Conservation (phyloP, 2,797 vertebrate species). For the Gila robusta region DNA sequence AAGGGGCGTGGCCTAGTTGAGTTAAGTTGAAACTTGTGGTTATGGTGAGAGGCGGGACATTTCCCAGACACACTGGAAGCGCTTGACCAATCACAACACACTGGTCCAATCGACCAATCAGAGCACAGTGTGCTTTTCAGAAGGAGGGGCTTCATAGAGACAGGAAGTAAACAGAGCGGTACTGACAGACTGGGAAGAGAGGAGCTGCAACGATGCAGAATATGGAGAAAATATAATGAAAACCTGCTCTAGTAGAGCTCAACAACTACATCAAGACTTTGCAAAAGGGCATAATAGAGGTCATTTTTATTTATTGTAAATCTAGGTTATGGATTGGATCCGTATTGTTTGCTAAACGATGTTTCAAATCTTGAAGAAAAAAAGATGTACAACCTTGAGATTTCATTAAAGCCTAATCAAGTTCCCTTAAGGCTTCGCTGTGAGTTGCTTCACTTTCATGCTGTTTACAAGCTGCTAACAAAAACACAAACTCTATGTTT, state of each 20-base stretch:
- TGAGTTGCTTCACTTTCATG: neutral
- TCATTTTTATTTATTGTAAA: neutral
- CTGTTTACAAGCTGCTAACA: neutral
- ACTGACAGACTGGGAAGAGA: neutral
- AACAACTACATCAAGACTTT: neutral
- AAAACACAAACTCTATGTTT: neutral
- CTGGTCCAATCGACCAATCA: neutral
- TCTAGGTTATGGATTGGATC: neutral
- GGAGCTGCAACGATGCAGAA: neutral
- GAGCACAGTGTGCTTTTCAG: neutral
- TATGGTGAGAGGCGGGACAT: neutral
- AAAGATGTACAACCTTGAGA: neutral
- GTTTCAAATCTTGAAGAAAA: neutral
- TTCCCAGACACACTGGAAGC: too few relatives aligned
- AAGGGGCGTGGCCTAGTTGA: neutral
- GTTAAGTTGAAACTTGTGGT: neutral
- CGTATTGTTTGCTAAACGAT: neutral
- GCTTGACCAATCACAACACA: too few relatives aligned
- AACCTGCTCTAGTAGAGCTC: neutral
- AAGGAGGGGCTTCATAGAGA: neutral
- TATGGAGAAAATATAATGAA: neutral
- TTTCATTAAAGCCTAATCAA: constrained; percentile 11
- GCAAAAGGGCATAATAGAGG: neutral
- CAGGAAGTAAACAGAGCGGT: neutral
- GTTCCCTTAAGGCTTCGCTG: neutral